Evolutionary conservation across 2,888 invertebrate species (phyloP).

Genomic region (Agrotis puta): DNA sequence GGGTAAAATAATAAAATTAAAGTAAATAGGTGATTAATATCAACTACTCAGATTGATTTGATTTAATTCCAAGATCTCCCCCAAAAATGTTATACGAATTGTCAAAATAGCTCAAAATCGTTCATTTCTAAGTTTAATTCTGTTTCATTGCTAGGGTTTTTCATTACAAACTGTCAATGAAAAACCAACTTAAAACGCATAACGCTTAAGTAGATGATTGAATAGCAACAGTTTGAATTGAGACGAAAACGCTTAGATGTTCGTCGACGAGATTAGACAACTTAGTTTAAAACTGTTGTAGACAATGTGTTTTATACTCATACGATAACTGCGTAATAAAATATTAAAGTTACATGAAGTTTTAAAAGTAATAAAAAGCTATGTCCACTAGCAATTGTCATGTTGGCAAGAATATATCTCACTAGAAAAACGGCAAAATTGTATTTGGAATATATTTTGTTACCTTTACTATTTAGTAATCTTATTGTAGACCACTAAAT

Average conservation of each 20-base stretch:
- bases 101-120: no score
- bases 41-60: neutral
- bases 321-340: conserved; percentile 13
- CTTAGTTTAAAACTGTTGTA: neutral
- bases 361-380: conserved; percentile 7
- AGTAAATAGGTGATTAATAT: neutral
- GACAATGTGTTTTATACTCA: neutral
- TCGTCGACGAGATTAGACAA: neutral
- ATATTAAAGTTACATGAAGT: conserved; percentile 16
- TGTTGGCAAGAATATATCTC: conserved; percentile 26
- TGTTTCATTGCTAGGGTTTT: no score
- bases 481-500: neutral
- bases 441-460: no score
- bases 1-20: conserved; percentile 5
- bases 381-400: conserved; percentile 38
- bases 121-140: no score
- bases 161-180: no score
- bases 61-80: neutral
- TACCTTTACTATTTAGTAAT: neutral
- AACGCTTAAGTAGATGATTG: neutral
- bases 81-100: neutral
- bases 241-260: neutral
- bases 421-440: neutral
- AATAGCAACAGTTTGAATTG: neutral
- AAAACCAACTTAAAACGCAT: neutral